A percentile compares a stretch with the other conserved stretches of the same genome.
These are phyloP conservation scores for Procambarus clarkii DNA, from an alignment of 1,140 invertebrate species.

Conservation along the genomic window DNA sequence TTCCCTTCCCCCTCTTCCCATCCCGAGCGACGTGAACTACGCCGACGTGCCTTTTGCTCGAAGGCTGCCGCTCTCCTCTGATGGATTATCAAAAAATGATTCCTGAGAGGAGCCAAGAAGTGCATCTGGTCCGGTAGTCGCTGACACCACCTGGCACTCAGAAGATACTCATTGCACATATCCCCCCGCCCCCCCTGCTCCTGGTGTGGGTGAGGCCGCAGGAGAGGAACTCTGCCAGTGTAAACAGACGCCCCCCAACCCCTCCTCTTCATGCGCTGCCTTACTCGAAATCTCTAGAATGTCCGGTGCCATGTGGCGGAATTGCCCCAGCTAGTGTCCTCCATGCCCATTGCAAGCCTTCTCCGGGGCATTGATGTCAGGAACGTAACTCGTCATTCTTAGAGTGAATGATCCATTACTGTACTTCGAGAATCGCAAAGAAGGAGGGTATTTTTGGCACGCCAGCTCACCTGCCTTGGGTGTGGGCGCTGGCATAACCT, in stretches of 20 bases:
- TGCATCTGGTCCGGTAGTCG: background rate
- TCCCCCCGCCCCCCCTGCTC: background rate
- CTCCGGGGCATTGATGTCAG: too few species aligned
- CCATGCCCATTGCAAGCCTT: background rate
- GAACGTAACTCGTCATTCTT: background rate
- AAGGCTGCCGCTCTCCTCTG: background rate
- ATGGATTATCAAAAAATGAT: background rate
- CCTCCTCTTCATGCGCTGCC: background rate
- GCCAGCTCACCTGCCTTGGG: conserved; percentile 19
- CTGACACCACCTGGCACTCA: conserved; percentile 10
- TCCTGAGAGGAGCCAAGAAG: background rate
- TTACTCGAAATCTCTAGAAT: background rate
- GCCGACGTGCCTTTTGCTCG: too few species aligned
- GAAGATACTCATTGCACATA: conserved; percentile 18
- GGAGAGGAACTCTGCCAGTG: conserved; percentile 33
- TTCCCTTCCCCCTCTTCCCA: too few species aligned
- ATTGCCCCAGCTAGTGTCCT: background rate
- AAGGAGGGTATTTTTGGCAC: conserved; percentile 28
- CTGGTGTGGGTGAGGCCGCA: background rate
- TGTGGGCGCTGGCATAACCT: conserved; percentile 34
- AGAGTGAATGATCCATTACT: conserved; percentile 1
- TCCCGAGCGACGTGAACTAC: too few species aligned
- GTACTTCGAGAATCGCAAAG: background rate
- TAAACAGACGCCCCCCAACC: conserved; percentile 8
- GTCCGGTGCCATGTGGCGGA: background rate